phyloP scores from a whole-genome alignment of 2,113 vertebrate species.

The Strix uralensis region DNA sequence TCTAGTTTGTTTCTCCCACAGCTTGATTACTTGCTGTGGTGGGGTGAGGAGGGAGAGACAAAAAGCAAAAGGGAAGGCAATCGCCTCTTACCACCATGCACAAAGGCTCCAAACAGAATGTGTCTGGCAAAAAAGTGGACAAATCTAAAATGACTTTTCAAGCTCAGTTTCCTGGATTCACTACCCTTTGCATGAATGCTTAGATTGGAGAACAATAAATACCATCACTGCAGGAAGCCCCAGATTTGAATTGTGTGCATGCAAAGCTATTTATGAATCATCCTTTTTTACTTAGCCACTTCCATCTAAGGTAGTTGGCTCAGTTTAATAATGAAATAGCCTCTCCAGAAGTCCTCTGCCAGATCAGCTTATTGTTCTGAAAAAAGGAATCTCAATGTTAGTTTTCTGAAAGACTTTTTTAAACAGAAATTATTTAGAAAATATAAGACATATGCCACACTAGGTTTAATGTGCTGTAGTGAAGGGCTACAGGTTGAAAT shows the following conservation, averaged over 20 bases:
- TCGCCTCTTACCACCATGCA: not conserved
- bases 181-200: not conserved
- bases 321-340: not conserved
- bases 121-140: not conserved
- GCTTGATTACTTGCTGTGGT: not conserved
- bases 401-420: not conserved
- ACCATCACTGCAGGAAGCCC: not conserved
- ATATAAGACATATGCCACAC: not conserved
- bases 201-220: constrained; percentile 30
- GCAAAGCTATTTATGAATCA: constrained; percentile 26
- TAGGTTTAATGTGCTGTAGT: not conserved
- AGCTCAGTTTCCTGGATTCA: not conserved
- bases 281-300: not conserved
- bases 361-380: not conserved
- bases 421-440: not conserved
- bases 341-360: not conserved
- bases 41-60: not conserved
- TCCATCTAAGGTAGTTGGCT: constrained; percentile 35
- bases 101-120: not conserved
- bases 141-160: not conserved
- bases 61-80: not conserved
- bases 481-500: not conserved
- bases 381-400: not conserved
- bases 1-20: not conserved
- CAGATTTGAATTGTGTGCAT: not conserved